Evolutionary conservation across 2,888 invertebrate genomes (phyloP), one percentile per base, ranked within the genome.

Genomic region (Tipula lateralis): DNA sequence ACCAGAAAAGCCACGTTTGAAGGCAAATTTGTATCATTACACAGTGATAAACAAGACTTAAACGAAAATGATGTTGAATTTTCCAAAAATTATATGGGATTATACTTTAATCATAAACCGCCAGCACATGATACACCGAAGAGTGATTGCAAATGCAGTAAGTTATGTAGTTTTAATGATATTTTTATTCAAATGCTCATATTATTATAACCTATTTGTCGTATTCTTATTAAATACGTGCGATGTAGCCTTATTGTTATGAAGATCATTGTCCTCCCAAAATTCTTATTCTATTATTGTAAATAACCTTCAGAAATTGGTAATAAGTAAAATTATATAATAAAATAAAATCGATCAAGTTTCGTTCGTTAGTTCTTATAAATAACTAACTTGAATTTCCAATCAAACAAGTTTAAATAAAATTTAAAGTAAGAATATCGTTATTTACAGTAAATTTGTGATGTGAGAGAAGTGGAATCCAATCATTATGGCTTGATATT

Each of bases 61-160:
- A 30, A 13, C 5, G 82, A 88, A 87, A 87, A 88, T 87, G 87
- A 85, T 88, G 87, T 87, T 88, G 29, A 80, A 16, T 83, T 89
- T 86, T 88, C 91, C 80, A 93, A 91, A 89, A 92, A 92, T 88
- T 91, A 92, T 88, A 91, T 93, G 87, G 92, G 93, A 32, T 90
- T 92, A 83, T 94, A 93, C 91, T 93, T 94, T 88, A 91, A 92
- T 87, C 83, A 84, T 44, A 92, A 93, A 85, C 94, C 94, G 30
- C 94, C 94, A 0, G 88, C 91, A 85, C 91, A 93, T 89, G 90
- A 90, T 86, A 89, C 91, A 84, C 92, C 92, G 12, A 89, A 92
- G 84, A 91, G 91, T 24, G 88, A 92, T 3, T 94, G 94, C 87
- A 91, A 91, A 84, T 94, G 94, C 89, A 93, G 94, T 94, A 88